Percentiles rank a stretch among this genome's conserved stretches.
These are phyloP conservation scores for Incurvaria masculella DNA, from an alignment of 2,888 invertebrate genomes.

Conservation along the genomic window DNA sequence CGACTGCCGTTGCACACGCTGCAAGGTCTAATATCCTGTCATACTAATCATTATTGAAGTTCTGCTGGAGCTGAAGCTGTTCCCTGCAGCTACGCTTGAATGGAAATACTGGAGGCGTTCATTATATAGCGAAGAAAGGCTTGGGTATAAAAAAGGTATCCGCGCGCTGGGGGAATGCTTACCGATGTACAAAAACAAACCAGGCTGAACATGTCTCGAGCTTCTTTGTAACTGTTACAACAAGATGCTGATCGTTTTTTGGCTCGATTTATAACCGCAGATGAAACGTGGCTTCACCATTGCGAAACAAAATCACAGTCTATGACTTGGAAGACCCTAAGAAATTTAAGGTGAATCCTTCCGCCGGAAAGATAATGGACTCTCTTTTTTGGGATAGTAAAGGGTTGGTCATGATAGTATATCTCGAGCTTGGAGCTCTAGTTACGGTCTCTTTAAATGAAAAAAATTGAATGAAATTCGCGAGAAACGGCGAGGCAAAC, in stretches of 20 bases:
- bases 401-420: constrained; percentile 7
- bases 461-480: constrained; percentile 8
- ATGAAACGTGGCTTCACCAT: too few relatives aligned
- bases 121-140: too few relatives aligned
- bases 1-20: background rate
- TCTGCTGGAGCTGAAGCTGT: too few relatives aligned
- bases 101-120: too few relatives aligned
- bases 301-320: constrained; percentile 12
- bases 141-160: too few relatives aligned
- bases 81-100: too few relatives aligned
- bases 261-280: constrained; percentile 6
- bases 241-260: constrained; percentile 7
- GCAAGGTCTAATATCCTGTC: background rate
- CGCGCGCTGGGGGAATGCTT: too few relatives aligned
- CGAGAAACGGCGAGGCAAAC: constrained; percentile 10
- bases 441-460: constrained; percentile 6
- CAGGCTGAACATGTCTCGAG: constrained; percentile 5
- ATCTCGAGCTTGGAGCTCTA: constrained; percentile 6
- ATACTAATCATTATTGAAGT: too few relatives aligned
- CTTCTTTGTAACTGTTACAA: constrained; percentile 5
- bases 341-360: constrained; percentile 14
- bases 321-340: constrained; percentile 14
- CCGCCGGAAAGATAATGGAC: constrained; percentile 12
- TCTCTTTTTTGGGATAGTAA: constrained; percentile 12
- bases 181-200: constrained; percentile 6